These are phyloP conservation scores for Stomatorhinus walkeri DNA, from an alignment of 2,797 vertebrate species.

Conservation along the genomic window DNA sequence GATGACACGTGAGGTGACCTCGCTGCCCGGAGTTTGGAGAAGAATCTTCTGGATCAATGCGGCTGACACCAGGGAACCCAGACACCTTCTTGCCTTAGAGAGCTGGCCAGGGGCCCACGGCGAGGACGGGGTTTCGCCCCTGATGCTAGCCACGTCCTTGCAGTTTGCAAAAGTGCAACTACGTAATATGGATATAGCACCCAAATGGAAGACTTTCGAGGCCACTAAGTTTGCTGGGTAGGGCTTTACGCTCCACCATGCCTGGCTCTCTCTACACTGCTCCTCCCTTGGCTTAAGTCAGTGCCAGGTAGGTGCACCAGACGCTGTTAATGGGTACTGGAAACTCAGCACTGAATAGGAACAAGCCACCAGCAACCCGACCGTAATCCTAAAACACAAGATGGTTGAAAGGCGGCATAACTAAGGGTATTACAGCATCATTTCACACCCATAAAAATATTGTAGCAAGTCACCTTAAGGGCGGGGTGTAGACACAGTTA, in stretches of 20 bases:
- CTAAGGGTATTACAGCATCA: not conserved
- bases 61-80: not conserved
- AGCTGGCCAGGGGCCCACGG: not conserved
- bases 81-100: not conserved
- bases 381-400: not conserved
- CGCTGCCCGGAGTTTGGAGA: not conserved
- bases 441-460: not conserved
- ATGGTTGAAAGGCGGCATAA: not conserved
- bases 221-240: not conserved
- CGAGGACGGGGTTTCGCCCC: too few species aligned
- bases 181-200: not conserved
- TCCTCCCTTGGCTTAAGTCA: too few species aligned
- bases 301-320: too few species aligned
- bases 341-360: not conserved
- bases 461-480: not conserved
- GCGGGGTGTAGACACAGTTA: not conserved
- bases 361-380: not conserved
- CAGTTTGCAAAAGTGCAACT: not conserved
- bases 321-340: too few species aligned
- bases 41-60: constrained; percentile 18
- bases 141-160: not conserved
- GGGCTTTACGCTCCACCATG: not conserved
- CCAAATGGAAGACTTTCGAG: not conserved
- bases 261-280: not conserved
- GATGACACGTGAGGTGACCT: not conserved